Percentiles rank a stretch among this genome's conserved stretches.
Conservation (phyloP, 2,113 vertebrate genomes). For the Dicaeum eximium region DNA sequence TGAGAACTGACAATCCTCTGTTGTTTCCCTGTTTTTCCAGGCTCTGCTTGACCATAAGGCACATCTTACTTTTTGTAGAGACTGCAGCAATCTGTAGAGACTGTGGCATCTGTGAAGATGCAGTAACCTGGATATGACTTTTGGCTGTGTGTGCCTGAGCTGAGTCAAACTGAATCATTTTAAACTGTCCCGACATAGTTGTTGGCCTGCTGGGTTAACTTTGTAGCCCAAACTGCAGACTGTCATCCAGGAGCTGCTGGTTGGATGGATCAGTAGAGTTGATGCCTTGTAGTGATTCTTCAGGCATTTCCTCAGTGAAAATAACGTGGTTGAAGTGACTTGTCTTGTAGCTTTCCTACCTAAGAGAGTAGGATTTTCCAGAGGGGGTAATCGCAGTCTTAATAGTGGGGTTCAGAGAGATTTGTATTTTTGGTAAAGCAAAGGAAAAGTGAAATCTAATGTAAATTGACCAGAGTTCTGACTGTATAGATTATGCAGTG, state of each 20-base stretch:
- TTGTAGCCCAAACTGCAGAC: background rate
- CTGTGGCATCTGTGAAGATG: background rate
- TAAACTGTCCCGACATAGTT: fast-evolving
- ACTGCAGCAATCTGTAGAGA: background rate
- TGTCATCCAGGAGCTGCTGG: background rate
- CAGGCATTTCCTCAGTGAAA: background rate
- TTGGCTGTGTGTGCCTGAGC: background rate
- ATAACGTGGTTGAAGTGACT: background rate
- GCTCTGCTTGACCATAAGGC: background rate
- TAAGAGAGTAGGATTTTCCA: background rate
- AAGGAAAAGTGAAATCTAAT: background rate
- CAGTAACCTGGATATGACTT: background rate
- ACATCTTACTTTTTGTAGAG: background rate
- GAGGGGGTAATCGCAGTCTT: background rate
- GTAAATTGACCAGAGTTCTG: background rate
- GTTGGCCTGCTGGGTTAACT: background rate
- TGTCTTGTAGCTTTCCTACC: background rate
- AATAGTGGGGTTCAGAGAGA: background rate
- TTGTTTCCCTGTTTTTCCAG: background rate
- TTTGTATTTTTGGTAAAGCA: background rate
- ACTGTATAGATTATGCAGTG: background rate
- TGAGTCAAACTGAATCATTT: background rate
- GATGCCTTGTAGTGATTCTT: background rate
- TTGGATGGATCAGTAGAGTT: background rate
- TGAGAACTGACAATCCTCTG: background rate